These are phyloP conservation scores for Conus ventricosus DNA, from an alignment of 1,140 invertebrate genomes.

Conservation along the genomic window DNA sequence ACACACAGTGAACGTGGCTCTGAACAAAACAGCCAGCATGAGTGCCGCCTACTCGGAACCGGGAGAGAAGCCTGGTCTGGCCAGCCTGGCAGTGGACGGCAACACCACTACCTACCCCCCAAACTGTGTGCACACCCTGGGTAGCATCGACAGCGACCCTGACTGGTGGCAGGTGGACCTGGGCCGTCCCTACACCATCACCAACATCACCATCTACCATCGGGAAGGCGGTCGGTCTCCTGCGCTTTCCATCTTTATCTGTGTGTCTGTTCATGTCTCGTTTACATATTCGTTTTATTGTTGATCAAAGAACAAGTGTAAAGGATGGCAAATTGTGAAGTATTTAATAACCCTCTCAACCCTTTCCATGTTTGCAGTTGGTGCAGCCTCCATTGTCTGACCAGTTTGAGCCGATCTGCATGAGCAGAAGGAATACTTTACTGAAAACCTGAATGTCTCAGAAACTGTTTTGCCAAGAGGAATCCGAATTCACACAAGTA, in stretches of 20 bases:
- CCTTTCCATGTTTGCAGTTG: no score
- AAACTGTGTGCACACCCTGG: neutral
- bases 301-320: neutral
- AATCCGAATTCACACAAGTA: no score
- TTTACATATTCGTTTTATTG: neutral
- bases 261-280: neutral
- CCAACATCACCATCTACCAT: conserved; percentile 9
- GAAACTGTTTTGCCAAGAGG: no score
- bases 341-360: no score
- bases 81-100: neutral
- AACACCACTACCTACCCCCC: neutral
- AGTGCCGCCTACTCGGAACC: neutral
- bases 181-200: neutral
- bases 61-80: neutral
- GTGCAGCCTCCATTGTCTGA: no score
- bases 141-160: neutral
- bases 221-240: neutral
- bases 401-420: no score
- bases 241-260: neutral
- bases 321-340: no score
- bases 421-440: no score
- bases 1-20: neutral
- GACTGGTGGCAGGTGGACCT: conserved; percentile 19
- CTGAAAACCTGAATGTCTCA: no score
- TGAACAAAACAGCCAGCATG: neutral